Evolutionary conservation across 2,888 invertebrate species (phyloP).

Genomic region (Bombyx huttoni): DNA sequence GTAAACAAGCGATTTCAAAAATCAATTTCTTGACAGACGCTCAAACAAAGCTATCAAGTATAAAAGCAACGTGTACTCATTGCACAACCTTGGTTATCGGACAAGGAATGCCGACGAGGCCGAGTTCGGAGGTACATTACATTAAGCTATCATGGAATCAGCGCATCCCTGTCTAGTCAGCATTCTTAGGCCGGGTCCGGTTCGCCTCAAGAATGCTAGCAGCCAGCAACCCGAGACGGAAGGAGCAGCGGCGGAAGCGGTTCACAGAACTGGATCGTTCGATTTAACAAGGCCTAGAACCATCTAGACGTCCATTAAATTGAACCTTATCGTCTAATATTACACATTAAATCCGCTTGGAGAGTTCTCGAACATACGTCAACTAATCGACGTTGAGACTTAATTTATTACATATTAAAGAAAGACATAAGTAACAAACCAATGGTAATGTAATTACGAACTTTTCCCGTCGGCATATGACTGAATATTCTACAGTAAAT

Average conservation of each 20-base stretch:
- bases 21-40: not conserved
- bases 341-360: not conserved
- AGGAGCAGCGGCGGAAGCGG: slow-evolving; percentile 68
- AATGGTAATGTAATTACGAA: not conserved
- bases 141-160: slow-evolving; percentile 60
- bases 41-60: not conserved
- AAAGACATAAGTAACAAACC: not conserved
- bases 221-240: slow-evolving; percentile 69
- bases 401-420: not conserved
- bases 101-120: slow-evolving; percentile 38
- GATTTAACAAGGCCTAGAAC: slow-evolving; percentile 23
- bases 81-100: slow-evolving; percentile 36
- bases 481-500: not conserved
- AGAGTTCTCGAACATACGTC: slow-evolving; percentile 12
- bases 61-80: not conserved
- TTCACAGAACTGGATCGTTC: slow-evolving; percentile 44
- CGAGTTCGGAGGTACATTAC: slow-evolving; percentile 23
- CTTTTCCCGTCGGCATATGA: not conserved
- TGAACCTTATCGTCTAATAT: slow-evolving; percentile 11
- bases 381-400: slow-evolving; percentile 22
- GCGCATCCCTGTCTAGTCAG: slow-evolving; percentile 44
- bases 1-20: not conserved
- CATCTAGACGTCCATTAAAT: slow-evolving; percentile 7
- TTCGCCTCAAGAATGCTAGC: slow-evolving; percentile 57
- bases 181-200: slow-evolving; percentile 56